These are phyloP conservation scores for Collichthys lucidus DNA, from an alignment of 2,113 vertebrate species.

Conservation along the genomic window DNA sequence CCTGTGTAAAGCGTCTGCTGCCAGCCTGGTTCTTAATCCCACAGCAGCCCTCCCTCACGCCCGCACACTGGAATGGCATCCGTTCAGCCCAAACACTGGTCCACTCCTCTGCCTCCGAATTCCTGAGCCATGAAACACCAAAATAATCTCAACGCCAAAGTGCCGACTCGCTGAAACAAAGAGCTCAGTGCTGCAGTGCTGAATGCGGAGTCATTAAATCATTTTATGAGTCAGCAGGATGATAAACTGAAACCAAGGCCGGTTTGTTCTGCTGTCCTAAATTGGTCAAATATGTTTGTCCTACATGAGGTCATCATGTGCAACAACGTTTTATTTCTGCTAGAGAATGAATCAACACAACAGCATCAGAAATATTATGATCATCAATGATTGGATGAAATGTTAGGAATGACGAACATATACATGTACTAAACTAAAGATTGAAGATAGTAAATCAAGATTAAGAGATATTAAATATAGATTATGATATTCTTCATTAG, in stretches of 20 bases:
- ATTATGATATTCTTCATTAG: too few relatives aligned
- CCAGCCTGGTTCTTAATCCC: conserved; percentile 7
- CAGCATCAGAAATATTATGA: not conserved
- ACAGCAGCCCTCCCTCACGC: conserved; percentile 1
- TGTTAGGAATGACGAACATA: not conserved
- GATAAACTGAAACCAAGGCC: conserved; percentile 7
- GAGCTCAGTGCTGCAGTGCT: not conserved
- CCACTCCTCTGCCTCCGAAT: conserved; percentile 37
- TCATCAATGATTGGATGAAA: not conserved
- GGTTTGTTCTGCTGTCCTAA: conserved; percentile 7
- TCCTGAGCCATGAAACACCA: conserved; percentile 49
- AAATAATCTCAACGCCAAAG: conserved; percentile 6
- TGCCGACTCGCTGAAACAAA: not conserved
- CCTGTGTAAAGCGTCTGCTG: conserved; percentile 13
- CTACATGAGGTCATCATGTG: conserved; percentile 19
- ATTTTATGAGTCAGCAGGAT: conserved; percentile 23
- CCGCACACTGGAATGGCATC: conserved; percentile 32
- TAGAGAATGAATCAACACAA: not conserved
- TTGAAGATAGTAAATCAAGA: not conserved
- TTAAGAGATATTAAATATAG: not conserved
- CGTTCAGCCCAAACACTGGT: not conserved
- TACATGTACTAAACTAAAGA: too few relatives aligned
- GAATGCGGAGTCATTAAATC: conserved; percentile 20
- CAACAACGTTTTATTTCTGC: not conserved
- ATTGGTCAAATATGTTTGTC: conserved; percentile 23